These are phyloP conservation scores for Oscheius sp. DNA, from an alignment of 2,888 invertebrate species.

Conservation along the genomic window DNA sequence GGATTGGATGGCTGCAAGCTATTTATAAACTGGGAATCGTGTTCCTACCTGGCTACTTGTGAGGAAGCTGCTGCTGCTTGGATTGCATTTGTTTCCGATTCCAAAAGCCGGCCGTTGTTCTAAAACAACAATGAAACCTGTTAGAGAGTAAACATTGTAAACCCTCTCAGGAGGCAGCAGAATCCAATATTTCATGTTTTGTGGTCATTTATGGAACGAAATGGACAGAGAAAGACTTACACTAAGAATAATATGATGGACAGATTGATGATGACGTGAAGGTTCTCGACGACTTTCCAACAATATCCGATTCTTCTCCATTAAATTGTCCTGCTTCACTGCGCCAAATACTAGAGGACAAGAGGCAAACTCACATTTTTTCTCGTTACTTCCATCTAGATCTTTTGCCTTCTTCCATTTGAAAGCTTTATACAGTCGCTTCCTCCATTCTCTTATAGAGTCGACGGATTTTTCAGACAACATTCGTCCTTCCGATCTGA, in stretches of 20 bases:
- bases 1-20: not conserved
- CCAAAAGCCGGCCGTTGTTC: constrained; percentile 22
- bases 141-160: constrained; percentile 16
- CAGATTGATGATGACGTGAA: not conserved
- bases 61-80: constrained; percentile 19
- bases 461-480: constrained; percentile 20
- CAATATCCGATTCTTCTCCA: constrained; percentile 49
- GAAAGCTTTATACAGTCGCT: constrained; percentile 60
- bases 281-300: constrained; percentile 39
- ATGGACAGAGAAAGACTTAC: not conserved
- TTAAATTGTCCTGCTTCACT: constrained; percentile 30
- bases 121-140: constrained; percentile 26
- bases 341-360: too few species aligned
- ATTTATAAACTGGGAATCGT: too few species aligned
- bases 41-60: constrained; percentile 15
- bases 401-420: constrained; percentile 36
- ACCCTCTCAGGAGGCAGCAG: not conserved
- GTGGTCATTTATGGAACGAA: not conserved
- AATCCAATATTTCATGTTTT: constrained; percentile 13
- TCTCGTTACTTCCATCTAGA: constrained; percentile 2
- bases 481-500: constrained; percentile 28
- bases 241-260: not conserved
- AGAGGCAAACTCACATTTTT: not conserved
- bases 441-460: constrained; percentile 57
- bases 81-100: constrained; percentile 10